These are phyloP conservation scores for Metopia argyrocephala DNA, from an alignment of 2,888 invertebrate species.

Conservation along the genomic window DNA sequence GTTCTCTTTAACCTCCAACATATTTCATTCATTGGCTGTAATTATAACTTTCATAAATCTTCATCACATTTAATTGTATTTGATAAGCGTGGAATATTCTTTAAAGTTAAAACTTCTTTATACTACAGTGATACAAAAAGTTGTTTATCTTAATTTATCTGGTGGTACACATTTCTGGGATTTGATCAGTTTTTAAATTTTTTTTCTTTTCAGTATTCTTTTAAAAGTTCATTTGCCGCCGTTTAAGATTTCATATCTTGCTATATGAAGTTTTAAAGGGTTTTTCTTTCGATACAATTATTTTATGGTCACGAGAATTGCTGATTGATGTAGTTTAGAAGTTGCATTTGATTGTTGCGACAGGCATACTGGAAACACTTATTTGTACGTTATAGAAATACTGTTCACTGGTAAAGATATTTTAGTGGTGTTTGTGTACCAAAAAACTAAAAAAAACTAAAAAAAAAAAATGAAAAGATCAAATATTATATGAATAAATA, in stretches of 20 bases:
- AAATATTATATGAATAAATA: constrained; percentile 47
- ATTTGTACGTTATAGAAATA: constrained; percentile 1
- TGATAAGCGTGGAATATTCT: constrained; percentile 66
- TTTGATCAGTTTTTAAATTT: constrained; percentile 19
- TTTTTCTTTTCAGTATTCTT: constrained; percentile 1
- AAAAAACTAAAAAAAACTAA: no score
- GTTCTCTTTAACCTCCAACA: constrained; percentile 48
- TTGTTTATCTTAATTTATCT: constrained; percentile 28
- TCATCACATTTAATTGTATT: constrained; percentile 65
- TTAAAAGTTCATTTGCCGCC: constrained; percentile 42
- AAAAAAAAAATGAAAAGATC: no score
- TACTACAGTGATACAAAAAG: neutral
- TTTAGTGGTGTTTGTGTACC: no score
- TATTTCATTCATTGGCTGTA: constrained; percentile 60
- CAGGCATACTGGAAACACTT: no score
- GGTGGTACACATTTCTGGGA: constrained; percentile 8
- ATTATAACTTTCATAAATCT: constrained; percentile 67
- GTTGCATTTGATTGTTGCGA: constrained; percentile 60
- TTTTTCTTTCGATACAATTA: constrained; percentile 25
- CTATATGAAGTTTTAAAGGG: constrained; percentile 56
- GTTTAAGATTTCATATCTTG: neutral
- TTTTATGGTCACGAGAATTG: constrained; percentile 60
- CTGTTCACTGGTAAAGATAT: no score
- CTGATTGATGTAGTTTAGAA: constrained; percentile 64
- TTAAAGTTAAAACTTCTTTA: constrained; percentile 14